phyloP scores from a whole-genome alignment of 2,888 invertebrate species.

The Terebella lapidaria region DNA sequence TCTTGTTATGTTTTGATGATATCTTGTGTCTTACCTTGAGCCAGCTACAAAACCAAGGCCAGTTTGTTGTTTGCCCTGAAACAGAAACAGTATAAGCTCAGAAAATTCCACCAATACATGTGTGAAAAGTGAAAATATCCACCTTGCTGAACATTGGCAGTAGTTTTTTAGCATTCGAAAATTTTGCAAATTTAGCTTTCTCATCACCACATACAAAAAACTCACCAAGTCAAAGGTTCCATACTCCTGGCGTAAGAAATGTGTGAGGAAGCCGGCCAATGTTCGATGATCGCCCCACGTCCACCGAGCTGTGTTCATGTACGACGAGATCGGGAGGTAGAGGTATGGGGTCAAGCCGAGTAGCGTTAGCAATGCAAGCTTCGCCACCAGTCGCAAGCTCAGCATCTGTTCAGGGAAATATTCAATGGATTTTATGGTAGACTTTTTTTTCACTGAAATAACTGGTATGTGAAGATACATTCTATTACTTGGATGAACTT shows the following conservation, averaged over 20 bases:
- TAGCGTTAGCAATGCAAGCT: conserved; percentile 1
- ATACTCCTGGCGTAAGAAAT: conserved; percentile 44
- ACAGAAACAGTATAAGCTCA: no score
- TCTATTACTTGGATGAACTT: background rate
- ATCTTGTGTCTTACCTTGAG: no score
- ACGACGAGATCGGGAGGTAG: conserved; percentile 42
- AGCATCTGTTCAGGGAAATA: conserved; percentile 8
- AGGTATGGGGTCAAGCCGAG: conserved; percentile 43
- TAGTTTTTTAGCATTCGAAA: no score
- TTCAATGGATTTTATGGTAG: no score
- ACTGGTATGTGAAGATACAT: background rate
- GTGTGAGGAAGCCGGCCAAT: conserved; percentile 38
- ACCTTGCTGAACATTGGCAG: no score
- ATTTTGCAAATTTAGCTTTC: no score
- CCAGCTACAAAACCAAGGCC: conserved; percentile 29
- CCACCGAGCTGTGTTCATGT: conserved; percentile 35
- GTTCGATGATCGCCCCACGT: conserved; percentile 50
- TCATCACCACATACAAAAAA: no score
- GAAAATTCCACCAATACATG: no score
- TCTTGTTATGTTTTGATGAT: no score
- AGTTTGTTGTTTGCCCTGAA: conserved; percentile 33
- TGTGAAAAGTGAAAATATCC: no score
- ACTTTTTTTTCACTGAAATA: background rate
- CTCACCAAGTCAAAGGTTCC: conserved; percentile 46
- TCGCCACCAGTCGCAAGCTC: conserved; percentile 1